These are phyloP conservation scores for Cryptops parisi DNA, from an alignment of 2,888 invertebrate genomes.

Conservation along the genomic window DNA sequence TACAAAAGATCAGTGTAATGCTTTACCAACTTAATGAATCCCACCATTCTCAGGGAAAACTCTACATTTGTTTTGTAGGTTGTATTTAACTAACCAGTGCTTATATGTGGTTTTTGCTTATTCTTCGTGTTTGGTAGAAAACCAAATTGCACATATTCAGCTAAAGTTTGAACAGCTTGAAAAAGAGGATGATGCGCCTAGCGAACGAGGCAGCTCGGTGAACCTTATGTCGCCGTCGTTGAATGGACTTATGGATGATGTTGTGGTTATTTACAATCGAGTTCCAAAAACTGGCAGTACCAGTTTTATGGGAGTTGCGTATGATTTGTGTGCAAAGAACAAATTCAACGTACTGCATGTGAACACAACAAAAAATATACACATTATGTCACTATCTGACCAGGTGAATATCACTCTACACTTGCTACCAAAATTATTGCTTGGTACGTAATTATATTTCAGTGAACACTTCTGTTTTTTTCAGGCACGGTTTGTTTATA, in stretches of 20 bases:
- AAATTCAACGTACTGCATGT: slow-evolving; percentile 79
- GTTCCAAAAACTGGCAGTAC: slow-evolving; percentile 97
- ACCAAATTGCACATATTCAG: not conserved
- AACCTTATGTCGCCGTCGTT: not conserved
- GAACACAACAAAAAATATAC: slow-evolving; percentile 90
- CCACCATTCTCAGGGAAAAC: no score
- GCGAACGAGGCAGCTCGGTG: no score
- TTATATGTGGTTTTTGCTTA: not conserved
- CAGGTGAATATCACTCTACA: slow-evolving; percentile 42
- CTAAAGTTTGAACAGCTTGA: no score
- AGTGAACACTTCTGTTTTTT: slow-evolving; percentile 15
- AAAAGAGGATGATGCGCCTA: no score
- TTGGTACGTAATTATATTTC: not conserved
- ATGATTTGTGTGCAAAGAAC: slow-evolving; percentile 61
- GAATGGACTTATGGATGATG: slow-evolving; percentile 2
- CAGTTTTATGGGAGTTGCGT: slow-evolving; percentile 82
- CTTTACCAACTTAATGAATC: no score
- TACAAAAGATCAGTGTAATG: no score
- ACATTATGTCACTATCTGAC: slow-evolving; percentile 83
- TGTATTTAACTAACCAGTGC: no score
- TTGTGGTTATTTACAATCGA: slow-evolving; percentile 79
- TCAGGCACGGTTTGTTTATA: slow-evolving; percentile 62
- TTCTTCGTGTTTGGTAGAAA: not conserved
- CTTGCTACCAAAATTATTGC: not conserved
- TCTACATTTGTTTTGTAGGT: no score